Evolutionary conservation across 2,113 vertebrate species (phyloP).

Genomic region (Bothrops jararaca): DNA sequence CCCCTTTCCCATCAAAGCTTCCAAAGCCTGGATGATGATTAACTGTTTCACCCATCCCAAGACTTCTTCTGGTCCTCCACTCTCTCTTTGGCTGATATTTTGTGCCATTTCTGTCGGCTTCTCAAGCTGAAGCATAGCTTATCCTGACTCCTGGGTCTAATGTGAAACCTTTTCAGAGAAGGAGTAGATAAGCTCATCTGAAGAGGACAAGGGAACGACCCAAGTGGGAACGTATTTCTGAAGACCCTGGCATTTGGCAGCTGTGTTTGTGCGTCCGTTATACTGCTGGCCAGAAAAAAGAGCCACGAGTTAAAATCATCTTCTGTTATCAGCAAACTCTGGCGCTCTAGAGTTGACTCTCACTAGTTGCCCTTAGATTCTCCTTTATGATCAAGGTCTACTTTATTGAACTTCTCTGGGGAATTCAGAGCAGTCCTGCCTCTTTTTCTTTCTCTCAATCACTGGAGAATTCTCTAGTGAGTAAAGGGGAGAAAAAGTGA

Average conservation of each 20-base stretch:
- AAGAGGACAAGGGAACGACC: not conserved
- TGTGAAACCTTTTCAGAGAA: not conserved
- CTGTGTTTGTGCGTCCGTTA: not conserved
- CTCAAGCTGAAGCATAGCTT: not conserved
- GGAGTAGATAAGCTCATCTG: not conserved
- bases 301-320: not conserved
- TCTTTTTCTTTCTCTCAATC: conserved; percentile 27
- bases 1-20: not conserved
- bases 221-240: not conserved
- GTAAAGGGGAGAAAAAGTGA: conserved; percentile 30
- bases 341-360: not conserved
- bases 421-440: not conserved
- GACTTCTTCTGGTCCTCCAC: not conserved
- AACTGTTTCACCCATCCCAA: not conserved
- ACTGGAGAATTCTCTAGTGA: conserved; percentile 21
- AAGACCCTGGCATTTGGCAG: not conserved
- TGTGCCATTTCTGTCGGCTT: too few relatives aligned
- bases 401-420: not conserved
- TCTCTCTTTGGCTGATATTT: not conserved
- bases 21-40: not conserved
- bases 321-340: not conserved
- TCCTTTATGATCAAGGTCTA: conserved; percentile 30
- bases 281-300: not conserved
- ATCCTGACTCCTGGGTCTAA: not conserved
- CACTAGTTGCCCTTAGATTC: conserved; percentile 19